Evolutionary conservation across 1,140 invertebrate genomes (phyloP).

Genomic region (Paramacrobiotus metropolitanus): DNA sequence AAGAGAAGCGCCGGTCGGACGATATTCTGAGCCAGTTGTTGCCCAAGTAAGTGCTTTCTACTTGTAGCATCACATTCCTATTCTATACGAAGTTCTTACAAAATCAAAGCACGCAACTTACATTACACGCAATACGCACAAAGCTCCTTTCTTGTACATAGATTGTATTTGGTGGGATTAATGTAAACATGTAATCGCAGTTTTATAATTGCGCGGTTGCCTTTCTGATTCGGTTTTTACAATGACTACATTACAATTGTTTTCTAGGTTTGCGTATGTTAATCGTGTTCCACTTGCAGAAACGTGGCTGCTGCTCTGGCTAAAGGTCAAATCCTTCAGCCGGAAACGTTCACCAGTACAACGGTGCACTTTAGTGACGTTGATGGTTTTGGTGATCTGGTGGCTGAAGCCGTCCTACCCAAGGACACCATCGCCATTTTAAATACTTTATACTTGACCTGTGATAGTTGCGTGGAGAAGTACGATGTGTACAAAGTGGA

Average conservation of each 20-base stretch:
- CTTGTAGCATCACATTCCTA: too few relatives aligned
- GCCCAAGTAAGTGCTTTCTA: neutral
- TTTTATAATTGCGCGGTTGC: too few relatives aligned
- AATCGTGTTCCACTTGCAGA: too few relatives aligned
- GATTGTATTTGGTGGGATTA: too few relatives aligned
- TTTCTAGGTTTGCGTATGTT: too few relatives aligned
- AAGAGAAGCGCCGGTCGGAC: neutral
- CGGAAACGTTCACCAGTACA: neutral
- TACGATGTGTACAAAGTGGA: neutral
- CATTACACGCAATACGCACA: too few relatives aligned
- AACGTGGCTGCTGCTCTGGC: neutral
- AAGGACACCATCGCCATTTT: neutral
- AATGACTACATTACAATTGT: too few relatives aligned
- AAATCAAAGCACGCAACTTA: too few relatives aligned
- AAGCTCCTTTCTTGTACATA: too few relatives aligned
- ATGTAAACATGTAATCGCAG: too few relatives aligned
- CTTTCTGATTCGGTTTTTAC: too few relatives aligned
- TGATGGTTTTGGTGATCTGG: neutral
- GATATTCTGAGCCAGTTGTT: neutral
- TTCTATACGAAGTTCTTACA: too few relatives aligned
- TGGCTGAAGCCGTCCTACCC: neutral
- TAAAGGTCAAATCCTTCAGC: neutral
- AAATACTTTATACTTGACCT: neutral
- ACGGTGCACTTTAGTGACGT: neutral
- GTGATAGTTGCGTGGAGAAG: neutral